These are phyloP conservation scores for Helogale parvula DNA, from an alignment of 2,113 vertebrate genomes.

Conservation along the genomic window DNA sequence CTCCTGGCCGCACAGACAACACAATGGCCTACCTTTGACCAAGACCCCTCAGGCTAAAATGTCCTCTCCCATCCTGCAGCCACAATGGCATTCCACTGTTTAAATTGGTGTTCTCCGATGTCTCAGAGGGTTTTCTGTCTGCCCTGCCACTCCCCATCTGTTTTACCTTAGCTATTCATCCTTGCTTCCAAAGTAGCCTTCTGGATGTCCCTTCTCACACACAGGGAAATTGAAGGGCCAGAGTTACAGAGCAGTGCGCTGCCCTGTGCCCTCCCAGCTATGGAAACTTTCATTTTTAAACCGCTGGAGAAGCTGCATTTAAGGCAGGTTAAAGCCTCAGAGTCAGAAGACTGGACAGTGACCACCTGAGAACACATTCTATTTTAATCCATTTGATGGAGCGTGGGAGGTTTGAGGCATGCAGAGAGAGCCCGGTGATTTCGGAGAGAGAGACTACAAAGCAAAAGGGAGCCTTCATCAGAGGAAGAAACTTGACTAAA, in stretches of 20 bases:
- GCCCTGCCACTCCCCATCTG: too few relatives aligned
- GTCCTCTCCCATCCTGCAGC: neutral
- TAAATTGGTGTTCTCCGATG: neutral
- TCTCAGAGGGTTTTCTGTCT: neutral
- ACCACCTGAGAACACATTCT: neutral
- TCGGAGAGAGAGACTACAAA: neutral
- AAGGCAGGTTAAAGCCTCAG: neutral
- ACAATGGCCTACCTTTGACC: neutral
- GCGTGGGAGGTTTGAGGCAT: neutral
- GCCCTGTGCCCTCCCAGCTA: neutral
- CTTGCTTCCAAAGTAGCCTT: neutral
- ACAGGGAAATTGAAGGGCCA: neutral
- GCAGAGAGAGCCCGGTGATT: neutral
- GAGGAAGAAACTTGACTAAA: neutral
- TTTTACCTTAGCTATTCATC: neutral
- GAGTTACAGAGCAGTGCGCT: accelerated
- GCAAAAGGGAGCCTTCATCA: neutral
- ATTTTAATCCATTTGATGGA: neutral
- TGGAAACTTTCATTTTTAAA: neutral
- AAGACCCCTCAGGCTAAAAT: neutral
- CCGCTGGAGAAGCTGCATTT: neutral
- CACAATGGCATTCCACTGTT: neutral
- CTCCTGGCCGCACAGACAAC: neutral
- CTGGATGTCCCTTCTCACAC: neutral
- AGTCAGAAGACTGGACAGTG: neutral